Evolutionary conservation across 23 tunicate species (phyloP).

Genomic region (Halocynthia roretzi): DNA sequence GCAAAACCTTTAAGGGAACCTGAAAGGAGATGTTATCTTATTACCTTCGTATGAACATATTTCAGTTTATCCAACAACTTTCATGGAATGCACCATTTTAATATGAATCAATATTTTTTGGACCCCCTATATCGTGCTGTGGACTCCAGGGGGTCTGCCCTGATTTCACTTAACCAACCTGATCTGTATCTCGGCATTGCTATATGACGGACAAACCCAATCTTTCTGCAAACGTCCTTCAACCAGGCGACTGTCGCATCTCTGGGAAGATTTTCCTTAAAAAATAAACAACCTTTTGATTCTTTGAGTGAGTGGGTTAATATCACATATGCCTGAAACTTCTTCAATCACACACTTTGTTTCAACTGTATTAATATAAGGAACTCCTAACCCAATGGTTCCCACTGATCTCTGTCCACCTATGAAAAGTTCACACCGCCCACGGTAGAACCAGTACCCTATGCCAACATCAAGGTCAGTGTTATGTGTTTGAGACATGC

Average conservation of each 20-base stretch:
- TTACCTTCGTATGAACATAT: no score
- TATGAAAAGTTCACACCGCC: no score
- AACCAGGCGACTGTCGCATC: slow-evolving; percentile 61
- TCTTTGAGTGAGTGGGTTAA: no score
- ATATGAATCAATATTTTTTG: background rate
- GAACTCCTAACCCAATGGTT: no score
- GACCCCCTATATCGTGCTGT: background rate
- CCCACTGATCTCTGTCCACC: no score
- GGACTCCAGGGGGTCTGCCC: background rate
- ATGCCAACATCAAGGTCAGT: no score
- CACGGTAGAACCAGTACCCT: no score
- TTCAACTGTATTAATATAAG: no score
- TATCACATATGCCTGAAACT: no score
- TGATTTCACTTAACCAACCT: background rate
- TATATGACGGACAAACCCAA: slow-evolving; percentile 47
- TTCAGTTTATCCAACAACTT: background rate
- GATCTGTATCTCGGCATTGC: slow-evolving; percentile 46
- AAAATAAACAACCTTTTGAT: background rate
- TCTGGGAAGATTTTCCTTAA: slow-evolving; percentile 49
- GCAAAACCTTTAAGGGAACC: slow-evolving; percentile 54
- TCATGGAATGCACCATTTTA: background rate
- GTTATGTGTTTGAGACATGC: no score
- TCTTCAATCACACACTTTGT: no score
- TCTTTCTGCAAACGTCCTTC: slow-evolving; percentile 47
- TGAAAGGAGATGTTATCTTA: background rate